phyloP scores from a whole-genome alignment of 1,140 invertebrate species.

The Streblospio benedicti region DNA sequence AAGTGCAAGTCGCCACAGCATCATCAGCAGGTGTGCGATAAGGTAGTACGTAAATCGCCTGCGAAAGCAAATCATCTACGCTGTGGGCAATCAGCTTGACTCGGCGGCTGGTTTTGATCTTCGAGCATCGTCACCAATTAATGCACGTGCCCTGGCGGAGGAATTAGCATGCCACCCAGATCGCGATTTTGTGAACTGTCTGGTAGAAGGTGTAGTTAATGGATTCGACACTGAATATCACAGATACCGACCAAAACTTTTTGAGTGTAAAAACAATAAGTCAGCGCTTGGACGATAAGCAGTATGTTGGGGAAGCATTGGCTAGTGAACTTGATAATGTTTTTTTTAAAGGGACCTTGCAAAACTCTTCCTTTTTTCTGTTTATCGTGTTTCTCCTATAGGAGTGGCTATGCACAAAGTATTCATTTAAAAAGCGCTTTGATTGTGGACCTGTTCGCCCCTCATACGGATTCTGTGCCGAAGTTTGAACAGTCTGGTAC shows the following conservation, averaged over 20 bases:
- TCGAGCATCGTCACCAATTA: no score
- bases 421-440: neutral
- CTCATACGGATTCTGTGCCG: no score
- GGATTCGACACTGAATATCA: neutral
- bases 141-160: neutral
- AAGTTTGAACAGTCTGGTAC: no score
- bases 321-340: neutral
- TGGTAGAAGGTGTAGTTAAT: neutral
- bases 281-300: neutral
- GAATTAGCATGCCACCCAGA: constrained; percentile 1
- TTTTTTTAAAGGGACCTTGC: neutral
- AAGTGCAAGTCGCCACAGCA: neutral
- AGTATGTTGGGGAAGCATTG: neutral
- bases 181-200: neutral
- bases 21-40: no score
- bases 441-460: neutral
- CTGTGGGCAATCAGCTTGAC: neutral
- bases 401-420: neutral
- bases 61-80: neutral
- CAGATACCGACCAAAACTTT: neutral
- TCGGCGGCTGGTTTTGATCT: no score
- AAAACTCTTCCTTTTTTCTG: neutral
- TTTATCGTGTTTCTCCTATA: neutral
- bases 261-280: neutral
- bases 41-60: no score